These are phyloP conservation scores for Brienomyrus longianalis DNA, from an alignment of 2,113 vertebrate genomes.

Conservation along the genomic window DNA sequence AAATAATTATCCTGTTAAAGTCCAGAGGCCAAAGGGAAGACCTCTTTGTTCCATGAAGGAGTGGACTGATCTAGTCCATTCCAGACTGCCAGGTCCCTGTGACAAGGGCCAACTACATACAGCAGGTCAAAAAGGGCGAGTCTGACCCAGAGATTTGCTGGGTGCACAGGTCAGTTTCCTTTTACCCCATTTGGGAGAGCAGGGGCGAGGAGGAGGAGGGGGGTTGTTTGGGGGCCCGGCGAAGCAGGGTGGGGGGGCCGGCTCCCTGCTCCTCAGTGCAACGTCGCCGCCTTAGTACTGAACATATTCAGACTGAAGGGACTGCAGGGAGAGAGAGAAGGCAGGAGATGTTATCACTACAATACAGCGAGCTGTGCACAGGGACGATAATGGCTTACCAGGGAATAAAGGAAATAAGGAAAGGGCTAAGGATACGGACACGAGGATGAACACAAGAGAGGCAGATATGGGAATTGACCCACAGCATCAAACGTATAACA, in stretches of 20 bases:
- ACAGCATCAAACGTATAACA: neutral
- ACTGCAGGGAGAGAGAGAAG: constrained; percentile 61
- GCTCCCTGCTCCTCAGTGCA: constrained; percentile 40
- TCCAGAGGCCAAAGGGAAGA: constrained; percentile 10
- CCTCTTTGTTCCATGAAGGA: neutral
- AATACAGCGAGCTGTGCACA: neutral
- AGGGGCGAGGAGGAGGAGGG: neutral
- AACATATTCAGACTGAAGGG: constrained; percentile 87
- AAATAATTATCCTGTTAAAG: neutral
- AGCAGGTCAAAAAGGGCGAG: neutral
- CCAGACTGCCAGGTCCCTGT: neutral
- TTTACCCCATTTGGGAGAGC: neutral
- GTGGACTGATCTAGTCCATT: neutral
- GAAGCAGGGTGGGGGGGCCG: neutral
- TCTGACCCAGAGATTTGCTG: neutral
- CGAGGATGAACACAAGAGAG: neutral
- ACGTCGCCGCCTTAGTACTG: constrained; percentile 74
- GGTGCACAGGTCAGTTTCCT: neutral
- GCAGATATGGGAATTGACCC: neutral
- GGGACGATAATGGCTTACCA: neutral
- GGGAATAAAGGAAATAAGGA: neutral
- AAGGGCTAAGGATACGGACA: neutral
- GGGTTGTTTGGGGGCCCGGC: no score
- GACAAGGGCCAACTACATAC: neutral
- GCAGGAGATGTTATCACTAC: neutral